Conservation (phyloP, 2,797 vertebrate species). For the Tapirus indicus region DNA sequence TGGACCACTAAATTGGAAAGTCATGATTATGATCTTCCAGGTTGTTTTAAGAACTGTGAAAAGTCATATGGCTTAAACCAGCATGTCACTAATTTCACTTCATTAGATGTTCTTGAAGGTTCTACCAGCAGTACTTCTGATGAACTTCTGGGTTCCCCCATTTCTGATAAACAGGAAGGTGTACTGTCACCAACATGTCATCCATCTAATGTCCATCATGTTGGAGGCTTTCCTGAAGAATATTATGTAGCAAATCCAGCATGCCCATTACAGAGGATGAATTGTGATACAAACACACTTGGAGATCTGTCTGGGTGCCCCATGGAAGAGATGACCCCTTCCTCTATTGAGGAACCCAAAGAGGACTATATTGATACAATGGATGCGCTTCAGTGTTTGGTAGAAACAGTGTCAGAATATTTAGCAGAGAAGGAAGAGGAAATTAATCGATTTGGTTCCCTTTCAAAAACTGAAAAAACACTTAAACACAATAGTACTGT, state of each 20-base stretch:
- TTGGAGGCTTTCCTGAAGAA: slow-evolving; percentile 72
- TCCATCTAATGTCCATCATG: slow-evolving; percentile 74
- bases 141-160: slow-evolving; percentile 87
- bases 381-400: slow-evolving; percentile 95
- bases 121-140: slow-evolving; percentile 91
- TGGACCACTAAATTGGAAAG: slow-evolving; percentile 87
- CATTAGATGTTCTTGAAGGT: slow-evolving; percentile 85
- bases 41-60: slow-evolving; percentile 61
- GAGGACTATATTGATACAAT: slow-evolving; percentile 93
- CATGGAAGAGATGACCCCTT: slow-evolving; percentile 81
- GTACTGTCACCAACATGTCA: slow-evolving; percentile 79
- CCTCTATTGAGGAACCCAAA: slow-evolving; percentile 88
- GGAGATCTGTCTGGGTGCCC: slow-evolving; percentile 64
- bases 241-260: slow-evolving; percentile 33
- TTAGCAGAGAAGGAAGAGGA: slow-evolving; percentile 97
- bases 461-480: slow-evolving; percentile 88
- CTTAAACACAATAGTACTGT: slow-evolving; percentile 85
- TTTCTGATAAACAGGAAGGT: slow-evolving; percentile 88
- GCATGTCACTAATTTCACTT: slow-evolving; percentile 78
- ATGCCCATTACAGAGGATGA: slow-evolving; percentile 67
- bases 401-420: slow-evolving; percentile 97
- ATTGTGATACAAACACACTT: slow-evolving; percentile 58
- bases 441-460: slow-evolving; percentile 93
- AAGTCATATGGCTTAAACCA: slow-evolving; percentile 81
- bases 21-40: slow-evolving; percentile 33